These are phyloP conservation scores for Galerucella nymphaeae DNA, from an alignment of 2,888 invertebrate genomes.

Conservation along the genomic window DNA sequence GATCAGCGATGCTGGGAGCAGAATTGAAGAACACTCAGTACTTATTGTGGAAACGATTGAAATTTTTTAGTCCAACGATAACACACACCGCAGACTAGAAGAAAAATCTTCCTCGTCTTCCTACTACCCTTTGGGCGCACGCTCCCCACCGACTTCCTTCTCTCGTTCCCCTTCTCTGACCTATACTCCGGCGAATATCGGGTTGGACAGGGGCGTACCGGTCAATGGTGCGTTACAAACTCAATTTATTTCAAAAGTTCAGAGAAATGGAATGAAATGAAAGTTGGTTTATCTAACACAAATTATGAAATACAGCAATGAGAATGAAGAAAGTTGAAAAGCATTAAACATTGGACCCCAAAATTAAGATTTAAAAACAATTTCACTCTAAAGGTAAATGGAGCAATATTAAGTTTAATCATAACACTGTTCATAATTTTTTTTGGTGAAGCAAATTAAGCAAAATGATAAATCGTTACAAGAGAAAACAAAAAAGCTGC, in stretches of 20 bases:
- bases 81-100: too few species aligned
- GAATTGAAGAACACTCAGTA: too few species aligned
- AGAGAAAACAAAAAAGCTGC: neutral
- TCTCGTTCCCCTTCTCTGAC: too few species aligned
- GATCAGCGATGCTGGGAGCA: too few species aligned
- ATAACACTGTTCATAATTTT: neutral
- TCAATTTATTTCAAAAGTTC: neutral
- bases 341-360: neutral
- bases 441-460: neutral
- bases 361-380: conserved; percentile 1
- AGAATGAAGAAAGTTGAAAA: neutral
- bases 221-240: too few species aligned
- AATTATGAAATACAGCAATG: neutral
- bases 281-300: conserved; percentile 2
- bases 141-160: too few species aligned
- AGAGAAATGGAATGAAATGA: neutral
- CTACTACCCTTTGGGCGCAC: too few species aligned
- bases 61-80: too few species aligned
- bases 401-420: neutral
- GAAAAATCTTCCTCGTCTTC: too few species aligned
- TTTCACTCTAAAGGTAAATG: neutral
- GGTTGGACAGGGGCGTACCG: too few species aligned
- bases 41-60: too few species aligned
- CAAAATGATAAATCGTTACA: neutral
- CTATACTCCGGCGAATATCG: too few species aligned